A percentile compares a stretch with the other conserved stretches of the same genome.
These are phyloP conservation scores for Spheniscus humboldti DNA, from an alignment of 2,797 vertebrate genomes.

Conservation along the genomic window DNA sequence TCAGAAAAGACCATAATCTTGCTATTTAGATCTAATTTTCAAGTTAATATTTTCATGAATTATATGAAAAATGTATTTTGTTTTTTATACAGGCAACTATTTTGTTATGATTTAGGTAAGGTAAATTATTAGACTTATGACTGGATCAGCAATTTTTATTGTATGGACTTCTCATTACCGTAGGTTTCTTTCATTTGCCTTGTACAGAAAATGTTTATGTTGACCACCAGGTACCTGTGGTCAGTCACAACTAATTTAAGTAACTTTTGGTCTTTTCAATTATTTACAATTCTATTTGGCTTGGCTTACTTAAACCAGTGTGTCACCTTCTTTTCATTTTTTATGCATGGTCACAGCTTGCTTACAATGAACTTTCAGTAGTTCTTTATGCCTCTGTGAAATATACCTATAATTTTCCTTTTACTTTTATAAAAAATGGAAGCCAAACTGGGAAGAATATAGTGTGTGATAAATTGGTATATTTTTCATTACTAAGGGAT, in stretches of 20 bases:
- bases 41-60: background rate
- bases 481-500: slow-evolving; percentile 62
- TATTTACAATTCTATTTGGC: background rate
- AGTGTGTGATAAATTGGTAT: slow-evolving; percentile 51
- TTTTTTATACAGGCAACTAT: background rate
- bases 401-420: slow-evolving; percentile 38
- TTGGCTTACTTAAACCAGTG: background rate
- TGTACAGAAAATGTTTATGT: background rate
- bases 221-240: background rate
- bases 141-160: background rate
- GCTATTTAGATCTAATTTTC: slow-evolving; percentile 16
- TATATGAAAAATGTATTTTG: background rate
- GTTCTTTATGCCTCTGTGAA: slow-evolving; percentile 32
- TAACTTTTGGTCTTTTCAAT: background rate
- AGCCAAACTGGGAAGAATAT: slow-evolving; percentile 52
- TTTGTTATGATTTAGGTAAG: background rate
- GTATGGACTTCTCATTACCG: background rate
- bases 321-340: background rate
- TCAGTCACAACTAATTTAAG: background rate
- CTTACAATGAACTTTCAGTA: background rate
- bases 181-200: background rate
- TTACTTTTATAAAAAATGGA: slow-evolving; percentile 47
- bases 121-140: background rate
- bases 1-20: slow-evolving; percentile 17
- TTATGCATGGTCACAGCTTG: background rate